Base-by-base conservation (phyloP, 2,113 vertebrate genomes). In the Colossoma macropomum region DNA sequence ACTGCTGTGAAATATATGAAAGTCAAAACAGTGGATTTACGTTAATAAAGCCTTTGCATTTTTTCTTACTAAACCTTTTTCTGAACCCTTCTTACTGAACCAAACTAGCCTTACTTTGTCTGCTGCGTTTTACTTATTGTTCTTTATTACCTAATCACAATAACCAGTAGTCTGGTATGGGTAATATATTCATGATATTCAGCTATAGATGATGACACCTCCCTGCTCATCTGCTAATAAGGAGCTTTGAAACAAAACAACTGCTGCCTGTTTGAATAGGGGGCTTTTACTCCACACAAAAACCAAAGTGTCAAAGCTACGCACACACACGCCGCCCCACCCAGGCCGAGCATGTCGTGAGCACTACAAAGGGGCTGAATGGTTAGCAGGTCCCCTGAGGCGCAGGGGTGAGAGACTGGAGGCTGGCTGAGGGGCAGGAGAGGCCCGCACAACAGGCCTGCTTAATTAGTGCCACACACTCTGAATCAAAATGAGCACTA, bases 401-500 rank as follows among this genome's bases (percentile, higher is more conserved):
- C 32, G 63, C 54, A 77, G 88, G 91, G 89, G 89, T 89, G 89
- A 85, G 71, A 87, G 89, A 91, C 89, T 89, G 88, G 88, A 91
- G 92, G 90, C 87, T 90, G 92, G 92, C 89, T 91, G 91, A 87
- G 88, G 0, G 89, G 92, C 89, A 92, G 59, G 60, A 32, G 27
- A 65, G 23, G 59, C 50, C 41, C 86, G 86, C 90, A 90, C 92
- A 95, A 95, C 93, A 94, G 92, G 89, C 90, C 92, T 80, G 62
- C 90, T 94, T 97, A 96, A 97, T 98, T 97, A 97, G 94, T 89
- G 92, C 86, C 89, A 87, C 93, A 94, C 94, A 93, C 94, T 93
- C 89, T 92, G 89, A 89, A 73, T 87, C 92, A 94, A 96, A 94
- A 98, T 94, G 92, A 95, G 92, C 87, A 91, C 93, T 96, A 96